Conservation (phyloP, 2,888 invertebrate genomes). For the Drosophila maculinotata region DNA sequence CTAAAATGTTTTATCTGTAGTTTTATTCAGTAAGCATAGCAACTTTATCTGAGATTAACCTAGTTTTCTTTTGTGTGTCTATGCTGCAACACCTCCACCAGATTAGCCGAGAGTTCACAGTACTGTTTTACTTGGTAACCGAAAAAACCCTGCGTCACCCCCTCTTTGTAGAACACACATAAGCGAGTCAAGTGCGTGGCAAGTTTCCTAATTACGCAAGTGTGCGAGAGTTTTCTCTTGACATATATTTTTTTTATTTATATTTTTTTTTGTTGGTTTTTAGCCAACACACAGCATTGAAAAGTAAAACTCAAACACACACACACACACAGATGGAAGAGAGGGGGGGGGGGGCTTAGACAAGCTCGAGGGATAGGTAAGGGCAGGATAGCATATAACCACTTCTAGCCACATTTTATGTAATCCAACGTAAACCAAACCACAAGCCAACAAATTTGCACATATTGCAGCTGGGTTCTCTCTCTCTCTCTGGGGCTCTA, state of each 20-base stretch:
- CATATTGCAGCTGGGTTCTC: slow-evolving; percentile 27
- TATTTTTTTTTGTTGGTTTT: slow-evolving; percentile 40
- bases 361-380: not conserved
- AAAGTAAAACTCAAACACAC: slow-evolving; percentile 43
- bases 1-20: not conserved
- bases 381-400: slow-evolving; percentile 22
- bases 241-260: slow-evolving; percentile 45
- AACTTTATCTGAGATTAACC: slow-evolving; percentile 32
- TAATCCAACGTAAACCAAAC: slow-evolving; percentile 42
- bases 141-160: not conserved
- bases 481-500: slow-evolving; percentile 7
- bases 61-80: slow-evolving; percentile 30
- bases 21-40: no score
- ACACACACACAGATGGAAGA: not conserved
- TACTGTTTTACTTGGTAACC: slow-evolving; percentile 44
- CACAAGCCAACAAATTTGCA: slow-evolving; percentile 56
- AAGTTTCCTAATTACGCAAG: slow-evolving; percentile 77
- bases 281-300: slow-evolving; percentile 35
- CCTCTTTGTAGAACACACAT: slow-evolving; percentile 11
- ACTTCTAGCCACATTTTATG: slow-evolving; percentile 54
- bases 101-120: slow-evolving; percentile 22
- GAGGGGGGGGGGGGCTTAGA: not conserved
- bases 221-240: slow-evolving; percentile 69
- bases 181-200: slow-evolving; percentile 75
- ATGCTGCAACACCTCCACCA: slow-evolving; percentile 29